Base-by-base conservation (phyloP, 2,113 vertebrate species). In the Kryptolebias marmoratus region DNA sequence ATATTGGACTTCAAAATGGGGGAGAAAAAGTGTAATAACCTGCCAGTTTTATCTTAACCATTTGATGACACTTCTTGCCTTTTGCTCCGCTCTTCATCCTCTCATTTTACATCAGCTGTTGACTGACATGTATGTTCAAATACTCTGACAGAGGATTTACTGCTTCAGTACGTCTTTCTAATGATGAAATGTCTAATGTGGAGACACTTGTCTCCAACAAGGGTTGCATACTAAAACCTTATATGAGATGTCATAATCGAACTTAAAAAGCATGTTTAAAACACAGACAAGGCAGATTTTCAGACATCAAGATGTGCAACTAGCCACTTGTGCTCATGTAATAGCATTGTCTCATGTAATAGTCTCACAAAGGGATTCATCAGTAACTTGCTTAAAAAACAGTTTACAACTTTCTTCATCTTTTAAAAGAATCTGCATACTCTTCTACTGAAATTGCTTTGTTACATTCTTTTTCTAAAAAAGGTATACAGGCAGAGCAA, bases 1-100 rank as follows among this genome's bases (percentile, higher is more conserved):
- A 98, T 98, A 98, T 98, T 98, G 96, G 96, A 97, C 96, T 97
- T 95, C 92, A 94, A 95, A 97, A 98, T 97, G 96, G 96, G 58
- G n/a, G 9, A 18, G 48, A 53, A 96, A 89, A 96, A 95, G 95
- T 94, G 94, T 98, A 98, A 98, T 98, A 98, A 98, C 96, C 96
- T 97, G 94, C 94, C 95, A 97, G 96, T 95, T 96, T 95, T 94
- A 79, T 95, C 94, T 96, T 96, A 96, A 97, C 96, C 94, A 93
- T 94, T 95, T 93, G 87, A 86, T 87, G 91, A 94, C 95, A 92
- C 87, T 71, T 69, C 62, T 82, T 75, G 68, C 79, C 76, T 87
- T 69, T 82, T 87, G 69, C 64, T 81, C 79, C 73, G 68, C 14
- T 68, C 63, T 71, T 64, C 68, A 42, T 65, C 74, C 53, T 78